These are phyloP conservation scores for Cotesia vestalis DNA, from an alignment of 1,140 invertebrate species.

Conservation along the genomic window DNA sequence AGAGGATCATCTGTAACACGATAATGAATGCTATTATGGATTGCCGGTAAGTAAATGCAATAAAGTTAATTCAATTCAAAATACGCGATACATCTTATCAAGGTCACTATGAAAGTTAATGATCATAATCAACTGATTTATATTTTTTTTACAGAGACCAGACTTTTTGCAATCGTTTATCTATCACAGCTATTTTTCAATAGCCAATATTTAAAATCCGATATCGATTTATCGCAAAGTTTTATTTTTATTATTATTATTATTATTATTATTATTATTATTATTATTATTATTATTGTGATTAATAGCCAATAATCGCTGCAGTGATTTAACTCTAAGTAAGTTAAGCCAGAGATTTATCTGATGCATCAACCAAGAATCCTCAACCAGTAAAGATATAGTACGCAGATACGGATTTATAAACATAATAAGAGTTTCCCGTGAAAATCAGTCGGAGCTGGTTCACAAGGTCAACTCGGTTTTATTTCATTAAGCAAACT, in stretches of 20 bases:
- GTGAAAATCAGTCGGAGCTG: conserved; percentile 50
- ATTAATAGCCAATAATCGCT: neutral
- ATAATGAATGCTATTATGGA: conserved; percentile 19
- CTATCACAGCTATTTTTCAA: too few relatives aligned
- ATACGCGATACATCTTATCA: conserved; percentile 1
- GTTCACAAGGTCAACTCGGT: conserved; percentile 54
- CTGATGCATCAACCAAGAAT: too few relatives aligned
- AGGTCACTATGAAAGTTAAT: conserved; percentile 10
- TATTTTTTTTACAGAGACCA: neutral
- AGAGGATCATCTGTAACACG: conserved; percentile 38
- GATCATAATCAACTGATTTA: neutral
- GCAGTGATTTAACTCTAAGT: too few relatives aligned
- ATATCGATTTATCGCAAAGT: too few relatives aligned
- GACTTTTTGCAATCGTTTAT: neutral
- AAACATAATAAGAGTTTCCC: conserved; percentile 35
- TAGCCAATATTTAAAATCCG: too few relatives aligned
- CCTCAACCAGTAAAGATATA: too few relatives aligned
- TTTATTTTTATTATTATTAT: neutral
- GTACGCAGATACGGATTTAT: neutral
- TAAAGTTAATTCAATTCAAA: conserved; percentile 7
- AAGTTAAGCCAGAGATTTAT: too few relatives aligned
- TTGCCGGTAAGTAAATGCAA: conserved; percentile 28
- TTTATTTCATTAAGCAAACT: conserved; percentile 41
- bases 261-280: neutral
- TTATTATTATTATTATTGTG: neutral